phyloP scores from a whole-genome alignment of 2,797 vertebrate genomes.

The Loris lydekkerianus region DNA sequence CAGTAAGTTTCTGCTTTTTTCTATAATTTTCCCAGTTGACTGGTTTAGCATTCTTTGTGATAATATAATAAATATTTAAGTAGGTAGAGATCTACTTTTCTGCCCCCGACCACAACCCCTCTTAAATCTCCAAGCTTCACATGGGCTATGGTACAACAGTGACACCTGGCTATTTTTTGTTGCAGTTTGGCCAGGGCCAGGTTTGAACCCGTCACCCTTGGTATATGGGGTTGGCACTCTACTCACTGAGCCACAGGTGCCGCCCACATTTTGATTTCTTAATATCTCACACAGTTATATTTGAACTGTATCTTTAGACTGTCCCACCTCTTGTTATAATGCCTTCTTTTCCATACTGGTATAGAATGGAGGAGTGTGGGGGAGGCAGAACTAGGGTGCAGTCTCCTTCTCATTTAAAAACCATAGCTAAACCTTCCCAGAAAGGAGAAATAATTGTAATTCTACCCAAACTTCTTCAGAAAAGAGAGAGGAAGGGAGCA shows the following conservation, averaged over 20 bases:
- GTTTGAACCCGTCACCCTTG: no score
- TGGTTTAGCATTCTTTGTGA: neutral
- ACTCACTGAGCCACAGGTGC: no score
- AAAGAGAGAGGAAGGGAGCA: neutral
- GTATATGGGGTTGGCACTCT: no score
- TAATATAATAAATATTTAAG: neutral
- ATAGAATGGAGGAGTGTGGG: neutral
- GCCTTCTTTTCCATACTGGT: neutral
- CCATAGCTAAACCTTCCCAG: neutral
- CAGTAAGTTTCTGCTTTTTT: neutral
- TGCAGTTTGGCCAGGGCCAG: no score
- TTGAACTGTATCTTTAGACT: neutral
- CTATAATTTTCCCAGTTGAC: neutral
- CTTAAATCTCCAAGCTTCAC: neutral
- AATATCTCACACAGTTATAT: neutral
- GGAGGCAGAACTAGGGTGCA: neutral
- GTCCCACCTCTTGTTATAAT: neutral
- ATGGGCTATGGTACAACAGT: neutral
- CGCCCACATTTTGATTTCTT: neutral
- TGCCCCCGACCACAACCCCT: neutral
- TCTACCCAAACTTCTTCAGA: neutral
- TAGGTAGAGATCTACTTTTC: conserved; percentile 15
- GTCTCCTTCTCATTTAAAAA: neutral
- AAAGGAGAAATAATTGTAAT: neutral
- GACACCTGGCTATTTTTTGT: neutral